Evolutionary conservation across 2,888 invertebrate species (phyloP).

Genomic region (Abrostola tripartita): DNA sequence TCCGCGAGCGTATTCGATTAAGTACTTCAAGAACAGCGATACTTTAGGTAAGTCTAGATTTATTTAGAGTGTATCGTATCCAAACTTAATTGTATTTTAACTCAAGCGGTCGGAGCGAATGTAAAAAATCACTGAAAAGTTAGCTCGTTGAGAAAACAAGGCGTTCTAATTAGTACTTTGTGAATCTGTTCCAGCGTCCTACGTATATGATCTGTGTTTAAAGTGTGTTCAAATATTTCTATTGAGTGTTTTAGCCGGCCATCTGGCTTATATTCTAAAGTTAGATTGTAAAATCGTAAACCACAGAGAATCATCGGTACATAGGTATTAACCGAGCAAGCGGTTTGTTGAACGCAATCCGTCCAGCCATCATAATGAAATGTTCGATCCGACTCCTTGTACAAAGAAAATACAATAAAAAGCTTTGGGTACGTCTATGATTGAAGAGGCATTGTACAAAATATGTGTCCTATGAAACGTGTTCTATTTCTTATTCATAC

Average conservation of each 20-base stretch:
- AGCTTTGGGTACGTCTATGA: slow-evolving; percentile 3
- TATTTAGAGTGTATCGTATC: slow-evolving; percentile 36
- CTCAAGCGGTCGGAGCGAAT: slow-evolving; percentile 55
- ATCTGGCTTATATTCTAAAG: slow-evolving; percentile 88
- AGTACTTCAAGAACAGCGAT: slow-evolving; percentile 64
- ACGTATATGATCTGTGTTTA: slow-evolving; percentile 58
- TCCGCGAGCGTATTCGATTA: slow-evolving; percentile 56
- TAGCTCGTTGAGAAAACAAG: slow-evolving; percentile 14
- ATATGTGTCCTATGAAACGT: slow-evolving; percentile 52
- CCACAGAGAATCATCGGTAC: slow-evolving; percentile 78
- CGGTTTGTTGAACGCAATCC: slow-evolving; percentile 62
- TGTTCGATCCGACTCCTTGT: slow-evolving; percentile 18
- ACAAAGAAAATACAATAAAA: slow-evolving; percentile 3
- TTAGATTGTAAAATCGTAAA: slow-evolving; percentile 88
- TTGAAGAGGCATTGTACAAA: slow-evolving; percentile 10
- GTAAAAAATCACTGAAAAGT: slow-evolving; percentile 37
- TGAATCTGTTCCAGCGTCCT: slow-evolving; percentile 36
- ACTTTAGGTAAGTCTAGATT: slow-evolving; percentile 61
- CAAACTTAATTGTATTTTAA: slow-evolving; percentile 36
- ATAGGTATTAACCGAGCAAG: slow-evolving; percentile 73
- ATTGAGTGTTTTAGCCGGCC: slow-evolving; percentile 83
- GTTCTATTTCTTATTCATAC: slow-evolving; percentile 67
- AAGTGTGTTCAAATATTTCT: slow-evolving; percentile 78
- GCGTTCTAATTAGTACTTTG: slow-evolving; percentile 30
- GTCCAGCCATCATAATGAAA: slow-evolving; percentile 38